Evolutionary conservation across 2,113 vertebrate species (phyloP).

Genomic region (Mormyrus iriodes): DNA sequence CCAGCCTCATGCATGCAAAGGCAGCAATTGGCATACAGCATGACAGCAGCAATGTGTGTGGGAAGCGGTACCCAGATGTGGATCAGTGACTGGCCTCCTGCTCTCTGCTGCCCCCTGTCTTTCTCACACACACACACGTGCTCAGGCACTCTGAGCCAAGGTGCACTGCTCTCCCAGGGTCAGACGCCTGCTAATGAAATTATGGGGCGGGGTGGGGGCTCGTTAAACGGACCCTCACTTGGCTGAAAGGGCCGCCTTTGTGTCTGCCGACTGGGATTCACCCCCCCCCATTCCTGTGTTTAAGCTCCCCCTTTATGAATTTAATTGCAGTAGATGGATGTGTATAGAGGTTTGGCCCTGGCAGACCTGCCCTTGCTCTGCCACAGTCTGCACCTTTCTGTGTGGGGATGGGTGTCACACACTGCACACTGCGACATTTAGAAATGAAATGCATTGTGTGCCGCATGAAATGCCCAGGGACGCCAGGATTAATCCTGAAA

Average conservation of each 20-base stretch:
- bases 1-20: background rate
- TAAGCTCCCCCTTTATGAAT: conserved; percentile 55
- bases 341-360: background rate
- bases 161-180: conserved; percentile 23
- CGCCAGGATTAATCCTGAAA: background rate
- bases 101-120: conserved; percentile 11
- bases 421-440: background rate
- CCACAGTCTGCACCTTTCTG: background rate
- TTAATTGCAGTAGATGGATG: background rate
- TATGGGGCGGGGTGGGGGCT: conserved; percentile 54
- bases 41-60: background rate
- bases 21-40: background rate
- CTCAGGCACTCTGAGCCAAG: conserved; percentile 27
- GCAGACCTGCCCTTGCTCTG: background rate
- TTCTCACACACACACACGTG: conserved; percentile 21
- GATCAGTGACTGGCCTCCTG: background rate
- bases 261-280: conserved; percentile 62
- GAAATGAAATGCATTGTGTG: background rate
- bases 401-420: background rate
- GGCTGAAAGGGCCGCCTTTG: conserved; percentile 66
- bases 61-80: background rate
- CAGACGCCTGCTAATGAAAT: conserved; percentile 51
- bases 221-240: conserved; percentile 54
- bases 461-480: background rate
- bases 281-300: conserved; percentile 53